Percentiles rank a stretch among this genome's conserved stretches.
Conservation (phyloP, 53 echinoderm and acorn worm species). For the Mesocentrotus franciscanus region DNA sequence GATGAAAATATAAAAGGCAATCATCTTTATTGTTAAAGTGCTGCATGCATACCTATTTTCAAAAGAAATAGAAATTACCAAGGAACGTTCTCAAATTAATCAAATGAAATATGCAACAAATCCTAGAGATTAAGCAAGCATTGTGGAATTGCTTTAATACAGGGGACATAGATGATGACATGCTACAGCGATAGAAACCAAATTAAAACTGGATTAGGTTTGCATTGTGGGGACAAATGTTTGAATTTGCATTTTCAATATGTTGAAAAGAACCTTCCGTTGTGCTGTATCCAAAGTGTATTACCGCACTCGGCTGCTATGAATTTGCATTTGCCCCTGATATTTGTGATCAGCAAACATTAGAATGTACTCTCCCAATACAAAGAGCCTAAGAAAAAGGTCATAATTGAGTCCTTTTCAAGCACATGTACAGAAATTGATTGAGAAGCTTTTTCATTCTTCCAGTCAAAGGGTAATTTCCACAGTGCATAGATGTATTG, state of each 20-base stretch:
- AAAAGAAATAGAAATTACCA: background rate
- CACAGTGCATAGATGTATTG: too few relatives aligned
- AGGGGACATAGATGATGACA: background rate
- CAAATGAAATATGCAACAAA: background rate
- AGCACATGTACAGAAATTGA: background rate
- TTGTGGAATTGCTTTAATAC: background rate
- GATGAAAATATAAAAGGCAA: background rate
- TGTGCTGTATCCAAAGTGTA: slow-evolving; percentile 29
- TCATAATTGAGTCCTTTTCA: slow-evolving; percentile 24
- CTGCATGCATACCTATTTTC: background rate
- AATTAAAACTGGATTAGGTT: slow-evolving; percentile 19
- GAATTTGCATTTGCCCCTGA: background rate
- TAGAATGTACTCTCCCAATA: background rate
- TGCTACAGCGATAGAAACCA: background rate
- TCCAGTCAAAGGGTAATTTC: background rate
- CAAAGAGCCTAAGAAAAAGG: background rate
- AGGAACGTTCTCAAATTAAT: background rate
- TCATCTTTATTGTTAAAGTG: background rate
- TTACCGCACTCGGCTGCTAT: background rate
- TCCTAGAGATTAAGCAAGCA: background rate
- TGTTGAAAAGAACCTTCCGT: background rate
- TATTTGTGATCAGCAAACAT: slow-evolving; percentile 21
- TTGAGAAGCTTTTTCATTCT: background rate
- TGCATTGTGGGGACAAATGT: background rate
- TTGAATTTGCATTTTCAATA: slow-evolving; percentile 28